Conservation (phyloP, 2,113 vertebrate genomes). For the Sebastes schlegelii region DNA sequence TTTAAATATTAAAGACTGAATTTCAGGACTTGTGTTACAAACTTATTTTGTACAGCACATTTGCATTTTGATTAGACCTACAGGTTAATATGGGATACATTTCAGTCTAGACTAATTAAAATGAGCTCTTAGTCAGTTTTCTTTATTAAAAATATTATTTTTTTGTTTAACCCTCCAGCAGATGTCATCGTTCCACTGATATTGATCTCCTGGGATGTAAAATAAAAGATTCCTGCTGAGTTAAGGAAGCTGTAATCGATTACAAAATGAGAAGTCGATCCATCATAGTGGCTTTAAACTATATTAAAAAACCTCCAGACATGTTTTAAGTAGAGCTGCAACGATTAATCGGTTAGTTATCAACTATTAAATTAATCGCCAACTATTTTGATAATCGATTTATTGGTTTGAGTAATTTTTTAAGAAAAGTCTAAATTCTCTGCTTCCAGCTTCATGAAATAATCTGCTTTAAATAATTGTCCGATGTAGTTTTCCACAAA, state of each 20-base stretch:
- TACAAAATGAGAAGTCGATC: neutral
- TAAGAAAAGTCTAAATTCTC: no score
- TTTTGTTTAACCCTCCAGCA: conserved; percentile 27
- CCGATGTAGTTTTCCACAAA: neutral
- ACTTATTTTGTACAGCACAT: neutral
- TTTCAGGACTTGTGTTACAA: neutral
- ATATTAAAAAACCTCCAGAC: neutral
- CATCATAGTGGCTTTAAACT: neutral
- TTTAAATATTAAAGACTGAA: neutral
- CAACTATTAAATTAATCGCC: no score
- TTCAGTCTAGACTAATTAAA: neutral
- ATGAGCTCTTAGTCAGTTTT: neutral
- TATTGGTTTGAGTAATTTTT: no score
- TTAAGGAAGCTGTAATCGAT: neutral
- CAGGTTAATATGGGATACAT: neutral
- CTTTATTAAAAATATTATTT: neutral
- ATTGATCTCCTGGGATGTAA: neutral
- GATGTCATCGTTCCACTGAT: conserved; percentile 43
- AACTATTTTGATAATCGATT: no score
- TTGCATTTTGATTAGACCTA: neutral
- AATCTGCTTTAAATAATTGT: neutral
- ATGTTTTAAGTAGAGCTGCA: neutral
- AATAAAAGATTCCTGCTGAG: neutral
- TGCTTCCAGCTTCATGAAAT: neutral
- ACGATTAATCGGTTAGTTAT: no score